These are phyloP conservation scores for Campoletis sonorensis DNA, from an alignment of 1,140 invertebrate genomes.

Conservation along the genomic window DNA sequence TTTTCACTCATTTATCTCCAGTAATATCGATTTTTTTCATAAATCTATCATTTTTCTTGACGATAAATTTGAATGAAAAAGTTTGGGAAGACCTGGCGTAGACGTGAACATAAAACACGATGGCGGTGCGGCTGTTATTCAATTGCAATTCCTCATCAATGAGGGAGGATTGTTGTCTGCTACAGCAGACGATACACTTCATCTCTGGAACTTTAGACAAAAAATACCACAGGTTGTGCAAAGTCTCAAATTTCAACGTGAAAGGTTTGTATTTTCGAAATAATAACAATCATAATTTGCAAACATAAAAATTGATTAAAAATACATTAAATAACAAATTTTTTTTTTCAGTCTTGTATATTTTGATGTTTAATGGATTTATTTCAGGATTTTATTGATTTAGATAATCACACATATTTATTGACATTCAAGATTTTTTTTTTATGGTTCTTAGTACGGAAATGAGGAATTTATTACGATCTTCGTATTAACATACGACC, in stretches of 20 bases:
- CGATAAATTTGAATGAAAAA: constrained; percentile 69
- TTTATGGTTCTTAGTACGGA: too few relatives aligned
- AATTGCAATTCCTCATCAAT: constrained; percentile 96
- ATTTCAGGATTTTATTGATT: too few relatives aligned
- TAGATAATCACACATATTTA: too few relatives aligned
- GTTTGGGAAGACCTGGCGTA: constrained; percentile 95
- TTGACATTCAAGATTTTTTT: too few relatives aligned
- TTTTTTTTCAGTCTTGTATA: too few relatives aligned
- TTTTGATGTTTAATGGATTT: too few relatives aligned
- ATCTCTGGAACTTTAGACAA: constrained; percentile 98
- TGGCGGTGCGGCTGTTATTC: constrained; percentile 86
- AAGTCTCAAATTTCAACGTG: constrained; percentile 96
- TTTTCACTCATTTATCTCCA: not conserved
- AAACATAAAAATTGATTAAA: too few relatives aligned
- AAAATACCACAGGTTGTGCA: constrained; percentile 96
- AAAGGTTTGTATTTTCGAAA: constrained; percentile 83
- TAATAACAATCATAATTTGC: too few relatives aligned
- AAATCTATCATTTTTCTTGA: constrained; percentile 63
- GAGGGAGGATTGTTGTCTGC: constrained; percentile 96
- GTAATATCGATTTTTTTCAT: not conserved
- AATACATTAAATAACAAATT: too few relatives aligned
- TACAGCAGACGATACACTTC: constrained; percentile 95
- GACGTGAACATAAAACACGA: constrained; percentile 95
- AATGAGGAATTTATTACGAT: too few relatives aligned
- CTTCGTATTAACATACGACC: too few relatives aligned